A percentile compares a stretch with the other conserved stretches of the same genome.
phyloP scores from a whole-genome alignment of 2,888 invertebrate species.

The Lasioglossum marginatum region DNA sequence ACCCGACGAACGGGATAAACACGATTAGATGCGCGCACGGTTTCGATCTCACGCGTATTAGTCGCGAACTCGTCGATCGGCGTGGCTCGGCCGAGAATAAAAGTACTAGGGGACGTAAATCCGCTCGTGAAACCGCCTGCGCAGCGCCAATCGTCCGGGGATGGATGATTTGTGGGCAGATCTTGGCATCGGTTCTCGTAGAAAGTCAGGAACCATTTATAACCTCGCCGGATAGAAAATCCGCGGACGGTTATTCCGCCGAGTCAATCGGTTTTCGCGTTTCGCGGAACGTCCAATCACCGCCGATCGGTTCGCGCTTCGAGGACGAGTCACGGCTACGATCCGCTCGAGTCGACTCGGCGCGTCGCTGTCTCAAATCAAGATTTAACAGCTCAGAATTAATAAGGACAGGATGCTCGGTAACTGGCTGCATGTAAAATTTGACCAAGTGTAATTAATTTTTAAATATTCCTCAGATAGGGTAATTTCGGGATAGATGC shows the following conservation, averaged over 20 bases:
- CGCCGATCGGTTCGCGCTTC: constrained; percentile 1
- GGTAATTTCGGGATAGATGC: too few relatives aligned
- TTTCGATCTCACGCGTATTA: constrained; percentile 15
- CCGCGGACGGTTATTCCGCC: constrained; percentile 28
- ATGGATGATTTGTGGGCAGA: constrained; percentile 56
- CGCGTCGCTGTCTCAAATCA: not conserved
- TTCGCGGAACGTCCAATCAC: constrained; percentile 28
- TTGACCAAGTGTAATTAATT: too few relatives aligned
- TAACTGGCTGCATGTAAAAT: too few relatives aligned
- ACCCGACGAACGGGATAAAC: not conserved
- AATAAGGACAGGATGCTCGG: too few relatives aligned
- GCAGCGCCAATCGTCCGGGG: constrained; percentile 32
- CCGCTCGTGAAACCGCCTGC: constrained; percentile 43
- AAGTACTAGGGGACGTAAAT: constrained; percentile 54
- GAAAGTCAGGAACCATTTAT: constrained; percentile 61
- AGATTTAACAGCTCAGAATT: not conserved
- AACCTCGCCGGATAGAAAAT: constrained; percentile 50
- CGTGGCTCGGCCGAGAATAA: constrained; percentile 3
- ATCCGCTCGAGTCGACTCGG: not conserved
- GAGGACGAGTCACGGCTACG: not conserved
- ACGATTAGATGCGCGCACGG: not conserved
- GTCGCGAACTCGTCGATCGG: not conserved
- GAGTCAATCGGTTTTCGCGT: constrained; percentile 18
- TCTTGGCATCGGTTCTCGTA: constrained; percentile 17
- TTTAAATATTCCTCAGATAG: too few relatives aligned